Evolutionary conservation across 2,888 invertebrate genomes (phyloP).

Genomic region (Steinernema carpocapsae): DNA sequence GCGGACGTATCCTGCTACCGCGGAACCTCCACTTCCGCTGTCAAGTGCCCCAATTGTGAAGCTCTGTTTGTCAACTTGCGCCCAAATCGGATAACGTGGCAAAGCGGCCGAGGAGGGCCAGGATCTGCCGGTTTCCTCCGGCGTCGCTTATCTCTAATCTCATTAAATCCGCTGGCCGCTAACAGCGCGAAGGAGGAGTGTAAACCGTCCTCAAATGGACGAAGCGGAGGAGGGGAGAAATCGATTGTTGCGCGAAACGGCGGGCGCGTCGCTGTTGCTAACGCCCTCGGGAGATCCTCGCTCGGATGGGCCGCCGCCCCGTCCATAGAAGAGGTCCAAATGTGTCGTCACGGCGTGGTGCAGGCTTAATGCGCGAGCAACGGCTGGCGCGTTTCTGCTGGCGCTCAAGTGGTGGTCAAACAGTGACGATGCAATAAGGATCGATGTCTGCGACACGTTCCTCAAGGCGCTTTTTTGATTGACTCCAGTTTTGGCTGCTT

Average conservation of each 20-base stretch:
- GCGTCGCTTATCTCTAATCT: not conserved
- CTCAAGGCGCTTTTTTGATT: no score
- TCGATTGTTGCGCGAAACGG: not conserved
- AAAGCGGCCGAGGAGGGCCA: not conserved
- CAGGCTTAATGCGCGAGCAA: not conserved
- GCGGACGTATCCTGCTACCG: no score
- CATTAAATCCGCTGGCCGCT: not conserved
- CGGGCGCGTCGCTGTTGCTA: not conserved
- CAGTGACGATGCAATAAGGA: not conserved
- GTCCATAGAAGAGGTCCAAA: not conserved
- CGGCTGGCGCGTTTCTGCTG: not conserved
- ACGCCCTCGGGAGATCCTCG: not conserved
- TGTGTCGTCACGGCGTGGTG: not conserved
- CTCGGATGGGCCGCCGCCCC: constrained; percentile 18
- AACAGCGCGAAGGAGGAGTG: not conserved
- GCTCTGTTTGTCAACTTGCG: not conserved
- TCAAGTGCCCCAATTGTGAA: not conserved
- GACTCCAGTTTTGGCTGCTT: no score
- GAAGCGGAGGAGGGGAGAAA: not conserved
- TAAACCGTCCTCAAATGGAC: no score
- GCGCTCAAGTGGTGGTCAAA: not conserved
- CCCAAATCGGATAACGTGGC: not conserved
- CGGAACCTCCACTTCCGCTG: no score
- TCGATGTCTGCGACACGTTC: not conserved
- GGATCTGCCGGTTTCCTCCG: not conserved